Evolutionary conservation across 2,113 vertebrate species (phyloP), one percentile per base, ranked within the genome.

Genomic region (Tiliqua scincoides): DNA sequence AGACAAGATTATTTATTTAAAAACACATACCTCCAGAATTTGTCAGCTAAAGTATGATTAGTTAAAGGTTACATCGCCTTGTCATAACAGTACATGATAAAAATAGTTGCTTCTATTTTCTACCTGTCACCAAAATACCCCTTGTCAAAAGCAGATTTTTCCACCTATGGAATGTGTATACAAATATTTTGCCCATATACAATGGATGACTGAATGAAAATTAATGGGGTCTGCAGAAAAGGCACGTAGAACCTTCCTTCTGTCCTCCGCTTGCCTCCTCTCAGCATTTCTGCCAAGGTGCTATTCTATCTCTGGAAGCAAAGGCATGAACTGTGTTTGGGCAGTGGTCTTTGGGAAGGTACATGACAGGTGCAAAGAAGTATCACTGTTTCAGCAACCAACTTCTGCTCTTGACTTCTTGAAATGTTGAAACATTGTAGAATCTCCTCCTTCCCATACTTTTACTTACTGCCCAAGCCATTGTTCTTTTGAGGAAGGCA

Each of bases 21-120:
- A 87, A 86, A 80, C 82, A 84, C 71, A 88, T 84, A 75, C 40
- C 83, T 62, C 59, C 43, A 71, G 72, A 73, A 78, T 48, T 40
- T 89, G 67, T 35, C 83, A 88, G 76, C 75, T 67, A 79, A 89
- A 89, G 32, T 35, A 86, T 80, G 78, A 83, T 90, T 86, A 91
- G 82, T 90, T 79, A 88, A 37, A 89, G 88, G 90, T 85, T 88
- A 79, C 14, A 87, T 71, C 78, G 72, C 85, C 89, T 83, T 80
- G 70, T 82, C 67, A 82, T 79, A 83, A 87, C 80, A 89, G 86
- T 88, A 85, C 54, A 75, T 90, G n/a, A 68, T 83, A 87, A 89
- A 83, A 84, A 84, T 84, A 63, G 23, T 74, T 63, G 37, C 71
- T 84, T 74, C 82, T 63, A 52, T 84, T 84, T 84, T 37, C 25